phyloP scores from a whole-genome alignment of 1,140 invertebrate species.

The Micrasema minimum region DNA sequence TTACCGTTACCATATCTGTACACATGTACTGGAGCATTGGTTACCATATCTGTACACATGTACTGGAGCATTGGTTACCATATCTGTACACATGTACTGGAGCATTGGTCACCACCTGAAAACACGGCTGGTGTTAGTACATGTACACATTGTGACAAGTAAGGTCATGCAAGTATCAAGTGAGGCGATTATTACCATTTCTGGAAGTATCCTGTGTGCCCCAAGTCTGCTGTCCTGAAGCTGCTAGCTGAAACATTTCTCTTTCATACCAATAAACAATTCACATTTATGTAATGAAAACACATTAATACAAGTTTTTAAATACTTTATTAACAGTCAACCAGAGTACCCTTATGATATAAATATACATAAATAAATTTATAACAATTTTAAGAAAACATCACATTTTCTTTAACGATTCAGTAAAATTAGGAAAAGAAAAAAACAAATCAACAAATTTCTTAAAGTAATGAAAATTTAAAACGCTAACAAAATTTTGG shows the following conservation, averaged over 20 bases:
- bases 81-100: too few relatives aligned
- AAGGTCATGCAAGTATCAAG: slow-evolving; percentile 9
- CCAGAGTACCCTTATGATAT: slow-evolving; percentile 42
- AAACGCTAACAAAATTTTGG: slow-evolving; percentile 26
- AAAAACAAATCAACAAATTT: slow-evolving; percentile 41
- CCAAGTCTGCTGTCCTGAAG: too few relatives aligned
- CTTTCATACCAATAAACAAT: background rate
- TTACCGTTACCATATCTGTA: slow-evolving; percentile 11
- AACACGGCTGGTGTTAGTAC: slow-evolving; percentile 44
- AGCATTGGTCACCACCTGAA: slow-evolving; percentile 44
- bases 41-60: background rate
- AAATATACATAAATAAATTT: slow-evolving; percentile 41
- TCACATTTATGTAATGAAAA: background rate
- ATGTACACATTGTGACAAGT: background rate
- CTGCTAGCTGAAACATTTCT: slow-evolving; percentile 20
- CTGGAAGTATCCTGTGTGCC: background rate
- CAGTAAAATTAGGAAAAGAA: slow-evolving; percentile 40
- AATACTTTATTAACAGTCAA: slow-evolving; percentile 45
- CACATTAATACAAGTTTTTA: too few relatives aligned
- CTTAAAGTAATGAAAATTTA: slow-evolving; percentile 3
- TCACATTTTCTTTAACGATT: slow-evolving; percentile 42
- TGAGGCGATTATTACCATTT: slow-evolving; percentile 30
- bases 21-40: too few relatives aligned
- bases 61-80: slow-evolving; percentile 2
- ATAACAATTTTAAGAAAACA: slow-evolving; percentile 43